These are phyloP conservation scores for Drosophila macrospina DNA, from an alignment of 2,888 invertebrate genomes.

Conservation along the genomic window DNA sequence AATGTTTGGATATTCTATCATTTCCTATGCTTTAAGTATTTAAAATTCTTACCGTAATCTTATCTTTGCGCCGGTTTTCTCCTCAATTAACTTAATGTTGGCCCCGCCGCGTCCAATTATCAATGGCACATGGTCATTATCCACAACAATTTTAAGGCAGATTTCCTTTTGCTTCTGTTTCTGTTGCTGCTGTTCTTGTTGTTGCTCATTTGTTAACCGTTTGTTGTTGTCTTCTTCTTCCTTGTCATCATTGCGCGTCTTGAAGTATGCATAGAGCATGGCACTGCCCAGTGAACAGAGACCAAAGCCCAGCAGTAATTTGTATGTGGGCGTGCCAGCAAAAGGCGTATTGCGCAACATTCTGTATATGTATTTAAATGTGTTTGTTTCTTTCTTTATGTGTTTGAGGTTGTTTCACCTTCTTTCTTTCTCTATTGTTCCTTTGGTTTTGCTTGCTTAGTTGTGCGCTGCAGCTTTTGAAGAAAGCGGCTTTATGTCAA, in stretches of 20 bases:
- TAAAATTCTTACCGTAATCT: conserved; percentile 84
- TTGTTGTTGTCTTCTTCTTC: conserved; percentile 66
- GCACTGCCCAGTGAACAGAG: conserved; percentile 90
- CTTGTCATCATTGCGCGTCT: conserved; percentile 87
- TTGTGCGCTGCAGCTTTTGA: neutral
- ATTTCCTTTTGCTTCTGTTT: conserved; percentile 82
- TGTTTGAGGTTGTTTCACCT: conserved; percentile 9
- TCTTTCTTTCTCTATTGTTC: conserved; percentile 1
- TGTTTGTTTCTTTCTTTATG: neutral
- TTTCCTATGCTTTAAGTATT: neutral
- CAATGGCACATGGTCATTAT: conserved; percentile 88
- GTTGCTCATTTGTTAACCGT: conserved; percentile 29
- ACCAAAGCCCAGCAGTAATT: conserved; percentile 89
- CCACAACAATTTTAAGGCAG: conserved; percentile 87
- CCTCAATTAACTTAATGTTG: conserved; percentile 91
- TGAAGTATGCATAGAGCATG: conserved; percentile 89
- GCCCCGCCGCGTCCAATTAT: conserved; percentile 91
- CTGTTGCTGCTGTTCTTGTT: conserved; percentile 43
- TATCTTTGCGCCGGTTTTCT: conserved; percentile 89
- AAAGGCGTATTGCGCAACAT: conserved; percentile 82
- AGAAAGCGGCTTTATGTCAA: conserved; percentile 23
- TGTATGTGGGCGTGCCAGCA: conserved; percentile 84
- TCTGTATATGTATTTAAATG: conserved; percentile 34
- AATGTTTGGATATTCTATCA: neutral
- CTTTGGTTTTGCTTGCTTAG: conserved; percentile 1